Evolutionary conservation across 2,113 vertebrate species (phyloP).

Genomic region (Siniperca knerii): DNA sequence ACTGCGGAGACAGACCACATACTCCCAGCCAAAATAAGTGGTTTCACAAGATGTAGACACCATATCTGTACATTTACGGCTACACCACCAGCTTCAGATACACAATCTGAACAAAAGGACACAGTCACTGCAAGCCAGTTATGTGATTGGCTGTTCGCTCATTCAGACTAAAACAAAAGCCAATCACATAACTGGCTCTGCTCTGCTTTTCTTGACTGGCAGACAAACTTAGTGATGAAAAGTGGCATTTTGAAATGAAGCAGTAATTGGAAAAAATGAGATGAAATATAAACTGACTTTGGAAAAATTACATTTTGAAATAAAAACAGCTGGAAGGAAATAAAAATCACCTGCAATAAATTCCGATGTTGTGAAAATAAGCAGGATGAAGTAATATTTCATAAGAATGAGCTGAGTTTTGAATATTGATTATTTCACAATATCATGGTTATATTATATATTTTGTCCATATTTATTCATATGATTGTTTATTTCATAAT

Average conservation of each 20-base stretch:
- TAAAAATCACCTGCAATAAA: too few species aligned
- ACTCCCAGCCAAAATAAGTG: background rate
- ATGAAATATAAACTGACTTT: background rate
- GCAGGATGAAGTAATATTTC: background rate
- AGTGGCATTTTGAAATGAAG: too few species aligned
- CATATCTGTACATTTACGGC: background rate
- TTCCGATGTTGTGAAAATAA: too few species aligned
- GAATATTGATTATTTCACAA: background rate
- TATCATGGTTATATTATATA: background rate
- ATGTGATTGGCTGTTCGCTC: background rate
- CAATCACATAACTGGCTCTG: background rate
- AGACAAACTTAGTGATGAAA: background rate
- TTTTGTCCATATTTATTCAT: background rate
- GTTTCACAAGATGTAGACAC: background rate
- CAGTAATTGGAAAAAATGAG: too few species aligned
- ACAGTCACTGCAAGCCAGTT: too few species aligned
- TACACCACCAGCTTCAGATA: too few species aligned
- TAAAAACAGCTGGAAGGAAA: too few species aligned
- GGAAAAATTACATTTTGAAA: background rate
- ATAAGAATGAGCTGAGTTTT: background rate
- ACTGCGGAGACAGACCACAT: too few species aligned
- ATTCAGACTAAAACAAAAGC: background rate
- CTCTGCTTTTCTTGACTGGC: background rate
- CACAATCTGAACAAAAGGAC: too few species aligned
- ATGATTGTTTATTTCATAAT: background rate